Conservation (phyloP, 2,113 vertebrate genomes). For the Puffinus mauretanicus region DNA sequence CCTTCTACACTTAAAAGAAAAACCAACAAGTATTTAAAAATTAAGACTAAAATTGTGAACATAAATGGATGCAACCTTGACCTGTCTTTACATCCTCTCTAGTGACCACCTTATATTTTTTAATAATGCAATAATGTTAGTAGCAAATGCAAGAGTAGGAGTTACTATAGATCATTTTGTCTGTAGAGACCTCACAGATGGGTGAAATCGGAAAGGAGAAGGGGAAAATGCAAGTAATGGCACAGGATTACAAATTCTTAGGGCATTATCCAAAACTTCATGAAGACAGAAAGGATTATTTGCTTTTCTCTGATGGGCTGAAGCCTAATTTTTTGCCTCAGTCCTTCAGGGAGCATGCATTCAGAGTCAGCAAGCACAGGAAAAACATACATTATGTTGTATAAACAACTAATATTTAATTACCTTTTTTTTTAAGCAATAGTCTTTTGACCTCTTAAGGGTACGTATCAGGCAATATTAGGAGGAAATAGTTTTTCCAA, state of each 20-base stretch:
- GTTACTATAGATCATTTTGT: not conserved
- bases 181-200: not conserved
- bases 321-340: not conserved
- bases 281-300: not conserved
- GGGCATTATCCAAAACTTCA: not conserved
- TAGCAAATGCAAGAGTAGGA: not conserved
- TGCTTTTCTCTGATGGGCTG: not conserved
- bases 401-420: not conserved
- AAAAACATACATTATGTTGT: not conserved
- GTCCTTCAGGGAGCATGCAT: not conserved
- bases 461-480: not conserved
- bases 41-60: not conserved
- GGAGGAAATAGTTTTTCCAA: not conserved
- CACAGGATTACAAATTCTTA: not conserved
- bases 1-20: not conserved
- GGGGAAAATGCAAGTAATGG: not conserved
- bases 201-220: not conserved
- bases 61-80: not conserved
- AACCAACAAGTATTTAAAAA: not conserved
- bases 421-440: not conserved
- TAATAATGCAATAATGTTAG: not conserved
- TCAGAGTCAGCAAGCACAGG: not conserved
- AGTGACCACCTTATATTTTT: not conserved
- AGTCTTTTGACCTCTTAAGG: not conserved
- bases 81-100: not conserved